phyloP scores from a whole-genome alignment of 2,888 invertebrate species.

The Heliconius erato region DNA sequence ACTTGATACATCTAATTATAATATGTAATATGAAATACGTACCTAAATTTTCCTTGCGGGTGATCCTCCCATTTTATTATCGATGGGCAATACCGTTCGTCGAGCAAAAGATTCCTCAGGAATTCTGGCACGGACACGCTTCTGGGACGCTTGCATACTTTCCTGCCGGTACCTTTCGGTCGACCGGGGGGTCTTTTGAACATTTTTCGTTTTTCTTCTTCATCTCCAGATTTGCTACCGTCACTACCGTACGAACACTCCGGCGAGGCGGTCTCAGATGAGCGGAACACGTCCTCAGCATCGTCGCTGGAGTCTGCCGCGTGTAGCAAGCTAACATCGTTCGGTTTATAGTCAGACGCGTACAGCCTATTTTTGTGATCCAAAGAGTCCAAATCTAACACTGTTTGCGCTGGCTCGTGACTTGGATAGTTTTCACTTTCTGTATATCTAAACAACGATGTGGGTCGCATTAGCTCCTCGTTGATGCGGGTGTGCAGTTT shows the following conservation, averaged over 20 bases:
- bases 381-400: conserved; percentile 75
- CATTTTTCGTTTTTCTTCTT: conserved; percentile 77
- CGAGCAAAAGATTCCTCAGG: conserved; percentile 91
- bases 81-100: conserved; percentile 91
- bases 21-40: conserved; percentile 56
- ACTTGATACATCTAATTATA: background rate
- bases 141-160: conserved; percentile 76
- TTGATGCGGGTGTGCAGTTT: conserved; percentile 71
- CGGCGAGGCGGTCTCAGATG: conserved; percentile 75
- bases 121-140: conserved; percentile 92
- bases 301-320: conserved; percentile 79
- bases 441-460: conserved; percentile 72
- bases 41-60: conserved; percentile 92
- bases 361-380: conserved; percentile 71
- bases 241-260: conserved; percentile 78
- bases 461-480: conserved; percentile 70
- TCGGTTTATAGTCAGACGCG: conserved; percentile 73
- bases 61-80: conserved; percentile 96
- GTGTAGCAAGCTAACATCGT: conserved; percentile 64
- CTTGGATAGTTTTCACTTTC: conserved; percentile 70
- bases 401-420: conserved; percentile 68
- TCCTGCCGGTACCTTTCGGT: conserved; percentile 82
- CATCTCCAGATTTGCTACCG: conserved; percentile 78
- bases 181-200: conserved; percentile 85
- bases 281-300: conserved; percentile 72